A percentile compares a stretch with the other conserved stretches of the same genome.
These are phyloP conservation scores for Neotoma lepida DNA, from an alignment of 2,113 vertebrate genomes.

Conservation along the genomic window DNA sequence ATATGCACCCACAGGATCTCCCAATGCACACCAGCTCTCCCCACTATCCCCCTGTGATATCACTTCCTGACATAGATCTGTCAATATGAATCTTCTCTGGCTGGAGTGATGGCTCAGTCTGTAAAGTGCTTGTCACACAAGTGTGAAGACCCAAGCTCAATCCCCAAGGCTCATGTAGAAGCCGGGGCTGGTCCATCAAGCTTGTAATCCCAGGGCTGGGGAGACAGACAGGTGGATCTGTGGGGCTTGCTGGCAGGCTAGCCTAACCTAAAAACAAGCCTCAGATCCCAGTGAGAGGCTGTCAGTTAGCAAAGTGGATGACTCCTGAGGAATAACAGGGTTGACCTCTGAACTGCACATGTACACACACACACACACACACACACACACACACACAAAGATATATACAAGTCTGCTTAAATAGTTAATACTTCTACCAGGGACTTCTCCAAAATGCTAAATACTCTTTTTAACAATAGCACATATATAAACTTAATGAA, in stretches of 20 bases:
- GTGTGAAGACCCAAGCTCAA: background rate
- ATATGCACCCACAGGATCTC: background rate
- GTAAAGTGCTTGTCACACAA: background rate
- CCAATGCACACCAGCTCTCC: background rate
- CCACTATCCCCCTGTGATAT: background rate
- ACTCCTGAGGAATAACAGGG: background rate
- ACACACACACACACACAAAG: background rate
- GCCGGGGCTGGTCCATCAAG: background rate
- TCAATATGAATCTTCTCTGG: background rate
- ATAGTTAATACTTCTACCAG: background rate
- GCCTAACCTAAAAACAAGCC: background rate
- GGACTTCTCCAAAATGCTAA: background rate
- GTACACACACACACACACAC: background rate
- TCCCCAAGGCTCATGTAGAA: no score
- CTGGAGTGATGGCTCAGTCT: background rate
- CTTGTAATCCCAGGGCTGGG: background rate
- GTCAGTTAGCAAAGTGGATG: background rate
- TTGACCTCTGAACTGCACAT: background rate
- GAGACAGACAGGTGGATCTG: background rate
- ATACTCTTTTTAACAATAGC: background rate
- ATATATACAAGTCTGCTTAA: background rate
- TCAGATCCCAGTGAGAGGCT: background rate
- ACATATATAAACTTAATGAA: background rate
- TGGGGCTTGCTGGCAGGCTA: background rate
- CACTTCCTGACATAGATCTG: background rate